Base-by-base conservation (phyloP, 2,797 vertebrate species). In the Lepilemur ruficaudatus region DNA sequence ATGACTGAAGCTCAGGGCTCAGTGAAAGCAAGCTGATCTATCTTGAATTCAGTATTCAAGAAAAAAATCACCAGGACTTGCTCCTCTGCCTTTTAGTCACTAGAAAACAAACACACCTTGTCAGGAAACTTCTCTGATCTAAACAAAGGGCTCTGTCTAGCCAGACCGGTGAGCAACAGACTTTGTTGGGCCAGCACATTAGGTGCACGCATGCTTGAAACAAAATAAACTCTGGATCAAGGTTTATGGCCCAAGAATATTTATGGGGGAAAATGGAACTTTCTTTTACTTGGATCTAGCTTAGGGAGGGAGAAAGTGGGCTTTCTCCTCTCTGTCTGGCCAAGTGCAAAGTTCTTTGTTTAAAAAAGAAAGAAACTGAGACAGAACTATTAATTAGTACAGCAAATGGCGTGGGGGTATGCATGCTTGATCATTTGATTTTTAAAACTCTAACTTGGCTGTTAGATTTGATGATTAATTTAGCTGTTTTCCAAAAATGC, bases 191-290 rank as follows among this genome's bases (percentile, higher is more conserved):
- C 38, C 46, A 52, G 30, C 22, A 28, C 8, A 38, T 5, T 12
- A 12, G 41, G 35, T 50, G 30, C 48, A 70, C 63, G 78, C n/a
- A 11, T 7, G 20, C n/a, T 41, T 48, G 50, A 50, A 84, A 83
- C 63, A 85, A 92, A 93, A 95, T 5, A 69, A 89, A 91, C 82
- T 90, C 48, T 25, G n/a, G 88, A 84, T 73, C 63, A 52, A 91
- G 72, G 88, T 43, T 85, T 57, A 61, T 14, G 67, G 84, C 57
- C 72, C 70, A 69, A 55, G 81, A 96, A 75, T 11, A 83, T 75
- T 91, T 69, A 80, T 18, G 75, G 25, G 69, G 63, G 38, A 70
- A 83, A 92, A 57, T 9, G 1, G 35, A 85, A 80, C 48, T 85
- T 97, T 78, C 59, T 85, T 78, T 87, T 30, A 52, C 70, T 88